Conservation (phyloP, 2,113 vertebrate species). For the Mystacornis crossleyi region DNA sequence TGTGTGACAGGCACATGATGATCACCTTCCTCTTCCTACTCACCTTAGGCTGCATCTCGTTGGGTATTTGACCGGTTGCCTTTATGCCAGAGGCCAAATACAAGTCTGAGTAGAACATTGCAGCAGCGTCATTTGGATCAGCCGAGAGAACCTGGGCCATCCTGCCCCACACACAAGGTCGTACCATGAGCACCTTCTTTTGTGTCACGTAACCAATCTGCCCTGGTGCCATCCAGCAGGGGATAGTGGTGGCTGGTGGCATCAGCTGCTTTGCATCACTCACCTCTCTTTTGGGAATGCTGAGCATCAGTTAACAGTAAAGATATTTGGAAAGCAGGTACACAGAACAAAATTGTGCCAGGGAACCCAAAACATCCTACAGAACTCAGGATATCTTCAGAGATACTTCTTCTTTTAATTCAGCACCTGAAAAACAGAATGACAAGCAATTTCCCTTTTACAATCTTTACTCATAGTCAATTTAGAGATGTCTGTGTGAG, state of each 20-base stretch:
- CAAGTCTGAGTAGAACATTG: neutral
- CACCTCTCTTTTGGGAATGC: accelerated
- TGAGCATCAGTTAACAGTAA: neutral
- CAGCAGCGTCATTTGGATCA: neutral
- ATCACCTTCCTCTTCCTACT: neutral
- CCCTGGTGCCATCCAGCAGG: neutral
- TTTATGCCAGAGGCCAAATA: neutral
- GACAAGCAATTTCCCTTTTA: constrained; percentile 38
- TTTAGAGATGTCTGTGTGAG: constrained; percentile 35
- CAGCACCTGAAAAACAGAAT: neutral
- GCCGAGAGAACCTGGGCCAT: neutral
- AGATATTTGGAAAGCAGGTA: neutral
- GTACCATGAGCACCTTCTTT: neutral
- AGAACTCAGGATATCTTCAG: neutral
- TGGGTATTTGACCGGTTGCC: neutral
- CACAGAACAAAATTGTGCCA: neutral
- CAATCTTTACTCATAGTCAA: constrained; percentile 30
- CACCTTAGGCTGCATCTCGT: neutral
- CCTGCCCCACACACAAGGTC: neutral
- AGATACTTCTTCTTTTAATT: neutral
- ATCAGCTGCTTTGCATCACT: neutral
- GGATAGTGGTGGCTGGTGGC: neutral
- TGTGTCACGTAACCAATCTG: accelerated
- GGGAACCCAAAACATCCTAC: neutral
- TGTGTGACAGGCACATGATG: neutral